Base-by-base conservation (phyloP, 2,113 vertebrate genomes). In the Phylloscopus trochiloides region DNA sequence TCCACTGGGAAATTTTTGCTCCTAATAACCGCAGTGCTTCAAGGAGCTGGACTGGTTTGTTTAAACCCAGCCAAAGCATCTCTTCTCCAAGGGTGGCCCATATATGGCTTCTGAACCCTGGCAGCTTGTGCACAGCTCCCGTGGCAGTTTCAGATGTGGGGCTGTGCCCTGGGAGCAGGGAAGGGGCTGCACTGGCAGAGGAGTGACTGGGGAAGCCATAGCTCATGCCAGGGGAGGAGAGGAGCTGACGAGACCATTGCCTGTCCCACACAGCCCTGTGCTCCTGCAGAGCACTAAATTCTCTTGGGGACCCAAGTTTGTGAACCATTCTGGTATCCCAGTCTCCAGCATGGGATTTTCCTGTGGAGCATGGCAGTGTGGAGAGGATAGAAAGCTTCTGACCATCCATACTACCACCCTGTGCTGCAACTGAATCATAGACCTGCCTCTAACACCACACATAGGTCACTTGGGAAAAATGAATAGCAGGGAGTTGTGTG, bases 81-180 rank as follows among this genome's bases (percentile, higher is more conserved):
- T 85, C 68, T 77, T 84, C 74, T 88, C 66, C n/a, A 65, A 28
- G 54, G 15, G 57, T 82, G 84, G 65, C 48, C 73, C 51, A 24
- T 32, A 45, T 55, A 9, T 85, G 87, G 43, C 34, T 90, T 65
- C 50, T 58, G 80, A 77, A 54, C 31, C 54, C 67, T 5, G 3
- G 59, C 67, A 61, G 72, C 50, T 42, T 42, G 32, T 43, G 32
- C 1, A 0, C 50, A 42, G 20, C 74, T 86, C 42, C 73, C 0
- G 0, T 59, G 61, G 34, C 51, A 34, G 31, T 82, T 63, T 76
- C 0, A 0, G 89, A 25, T 2, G 4, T 0, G 0, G 21, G 13
- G 22, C 54, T 51, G 72, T 91, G 79, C 57, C 52, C 2, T 2
- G 12, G 66, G 83, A 79, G 50, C 42, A 8, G 87, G 17, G 48